Conservation (phyloP, 2,797 vertebrate genomes). For the Meriones psammophilus region DNA sequence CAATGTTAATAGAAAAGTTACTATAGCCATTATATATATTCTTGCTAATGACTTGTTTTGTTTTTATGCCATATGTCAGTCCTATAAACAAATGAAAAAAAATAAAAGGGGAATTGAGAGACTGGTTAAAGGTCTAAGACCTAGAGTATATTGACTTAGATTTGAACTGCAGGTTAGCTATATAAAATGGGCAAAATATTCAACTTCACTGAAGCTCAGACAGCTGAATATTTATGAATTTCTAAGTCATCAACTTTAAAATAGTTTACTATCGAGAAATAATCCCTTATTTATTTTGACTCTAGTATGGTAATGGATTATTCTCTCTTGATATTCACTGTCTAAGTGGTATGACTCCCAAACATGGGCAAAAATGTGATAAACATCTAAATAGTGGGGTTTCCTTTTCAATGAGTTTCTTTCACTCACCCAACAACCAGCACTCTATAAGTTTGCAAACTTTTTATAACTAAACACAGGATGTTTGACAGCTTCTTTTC, state of each 20-base stretch:
- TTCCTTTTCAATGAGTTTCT: constrained; percentile 44
- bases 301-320: constrained; percentile 10
- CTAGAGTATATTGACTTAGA: background rate
- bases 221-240: constrained; percentile 35
- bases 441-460: constrained; percentile 76
- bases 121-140: constrained; percentile 7
- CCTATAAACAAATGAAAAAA: constrained; percentile 13
- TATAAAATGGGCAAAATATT: background rate
- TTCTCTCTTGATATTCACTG: background rate
- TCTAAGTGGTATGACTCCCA: constrained; percentile 28
- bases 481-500: constrained; percentile 76
- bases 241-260: constrained; percentile 39
- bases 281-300: constrained; percentile 11
- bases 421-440: constrained; percentile 4
- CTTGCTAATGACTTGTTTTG: constrained; percentile 6
- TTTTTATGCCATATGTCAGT: constrained; percentile 17
- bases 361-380: constrained; percentile 13
- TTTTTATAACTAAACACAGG: constrained; percentile 76
- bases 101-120: constrained; percentile 19
- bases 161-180: background rate
- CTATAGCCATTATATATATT: background rate
- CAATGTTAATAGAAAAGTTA: background rate
- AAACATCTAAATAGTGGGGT: constrained; percentile 59
- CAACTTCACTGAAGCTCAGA: constrained; percentile 21
- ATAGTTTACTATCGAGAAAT: constrained; percentile 47